Base-by-base conservation (phyloP, 2,113 vertebrate species). In the Heteronetta atricapilla region DNA sequence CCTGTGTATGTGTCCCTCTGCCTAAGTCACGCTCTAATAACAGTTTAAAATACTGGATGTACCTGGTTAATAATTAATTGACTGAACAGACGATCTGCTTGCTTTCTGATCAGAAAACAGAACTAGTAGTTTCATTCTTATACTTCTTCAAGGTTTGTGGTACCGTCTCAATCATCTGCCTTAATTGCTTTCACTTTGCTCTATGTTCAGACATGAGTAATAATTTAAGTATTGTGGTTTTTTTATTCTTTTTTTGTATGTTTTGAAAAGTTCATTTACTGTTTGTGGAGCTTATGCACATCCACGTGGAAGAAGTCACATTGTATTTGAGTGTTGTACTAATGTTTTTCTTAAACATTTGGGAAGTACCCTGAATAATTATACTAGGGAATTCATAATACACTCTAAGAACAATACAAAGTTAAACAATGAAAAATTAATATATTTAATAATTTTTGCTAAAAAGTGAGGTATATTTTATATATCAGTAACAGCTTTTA, bases 241-340 rank as follows among this genome's bases (percentile, higher is more conserved):
- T 46, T 46, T 46, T 46, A 10, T 48, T 48, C 10, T 48, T 48
- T 48, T 46, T 93, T 90, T 90, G 75, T 84, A 59, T 74, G 21
- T 94, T 95, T 69, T 95, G 90, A 93, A 97, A 95, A 96, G 86
- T 72, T 86, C 86, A 69, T 8, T 29, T 90, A 1, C 76, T 50
- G 7, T 55, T 93, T 50, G 22, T 94, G 56, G 89, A 97, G n/a
- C 48, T 69, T 82, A 76, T 67, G 38, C 58, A 69, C 38, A 88
- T 18, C n/a, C 58, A 46, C 13, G n/a, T 88, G 62, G 82, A 95
- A 93, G 94, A 95, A 90, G 87, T 94, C 69, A 67, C 31, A 8
- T 67, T 81, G 31, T 69, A 36, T 82, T 82, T 91, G 86, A 89
- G 63, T 52, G 36, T 11, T 58, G 16, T 88, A 55, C 4, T 14